Evolutionary conservation across 1,140 invertebrate species (phyloP), one percentile per base, ranked within the genome.

Genomic region (Wiebesia pumilae): DNA sequence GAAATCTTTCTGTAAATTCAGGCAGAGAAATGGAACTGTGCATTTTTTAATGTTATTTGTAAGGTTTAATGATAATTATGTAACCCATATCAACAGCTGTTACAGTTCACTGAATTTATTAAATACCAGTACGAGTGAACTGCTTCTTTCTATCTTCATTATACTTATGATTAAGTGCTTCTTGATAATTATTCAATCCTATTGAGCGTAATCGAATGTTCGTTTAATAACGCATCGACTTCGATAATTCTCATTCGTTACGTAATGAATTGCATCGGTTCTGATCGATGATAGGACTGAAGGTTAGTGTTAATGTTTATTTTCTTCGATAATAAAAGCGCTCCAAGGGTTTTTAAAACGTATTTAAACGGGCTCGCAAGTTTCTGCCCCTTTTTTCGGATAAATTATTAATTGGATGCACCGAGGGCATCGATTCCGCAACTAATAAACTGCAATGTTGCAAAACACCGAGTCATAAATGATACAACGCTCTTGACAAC

Each of bases 381-480:
- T 0, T 1, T 33, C 30, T 69, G 19, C 6, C 38, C 43, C 43
- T 30, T 43, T 78, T 47, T 30, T 71, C 47, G n/a, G 27, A 19
- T 38, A 21, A 47, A 69, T 85, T 47, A 71, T 71, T 85, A 79
- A 79, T 85, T 85, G 84, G 35, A 75, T 75, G 40, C 33, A 71
- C 30, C 21, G 27, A 65, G 54, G 21, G 21, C 43, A 54, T 33
- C 43, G 58, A 51, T 65, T 30, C 12, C 43, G 12, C 43, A 75
- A 47, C 33, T 27, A 80, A 85, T 80, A 85, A 85, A 80, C 69
- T 33, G 47, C 43, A 21, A 65, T 47, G 35, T 65, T 43, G 35
- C 54, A 51, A 79, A 77, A 84, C 35, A n/a, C n/a, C n/a, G 73
- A 78, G 83, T 43, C 62, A 71, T 85, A 80, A 80, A 80, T 80